A percentile compares a stretch with the other conserved stretches of the same genome.
These are phyloP conservation scores for Smutsia temminckii DNA, from an alignment of 2,797 vertebrate genomes.

Conservation along the genomic window DNA sequence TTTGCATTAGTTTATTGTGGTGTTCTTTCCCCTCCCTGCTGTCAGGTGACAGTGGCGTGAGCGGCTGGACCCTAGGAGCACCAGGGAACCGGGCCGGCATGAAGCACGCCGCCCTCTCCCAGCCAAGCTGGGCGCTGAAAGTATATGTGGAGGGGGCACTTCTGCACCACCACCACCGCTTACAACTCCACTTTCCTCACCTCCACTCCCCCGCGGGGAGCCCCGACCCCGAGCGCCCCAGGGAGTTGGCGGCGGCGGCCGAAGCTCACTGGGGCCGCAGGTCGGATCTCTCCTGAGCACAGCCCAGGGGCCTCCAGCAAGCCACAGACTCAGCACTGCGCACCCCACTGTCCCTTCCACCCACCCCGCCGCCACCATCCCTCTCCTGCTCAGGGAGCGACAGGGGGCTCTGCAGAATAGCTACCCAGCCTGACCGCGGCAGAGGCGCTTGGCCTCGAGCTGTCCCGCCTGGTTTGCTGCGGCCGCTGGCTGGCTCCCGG, in stretches of 20 bases:
- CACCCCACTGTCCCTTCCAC: constrained; percentile 91
- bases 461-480: constrained; percentile 90
- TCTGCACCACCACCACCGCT: constrained; percentile 87
- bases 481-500: constrained; percentile 88
- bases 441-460: constrained; percentile 93
- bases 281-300: constrained; percentile 92
- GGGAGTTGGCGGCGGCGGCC: constrained; percentile 91
- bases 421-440: constrained; percentile 81
- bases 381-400: neutral
- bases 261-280: constrained; percentile 90
- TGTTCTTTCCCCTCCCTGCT: constrained; percentile 83
- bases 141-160: constrained; percentile 92
- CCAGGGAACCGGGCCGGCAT: constrained; percentile 90
- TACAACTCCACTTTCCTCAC: constrained; percentile 92
- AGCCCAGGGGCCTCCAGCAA: constrained; percentile 92
- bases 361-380: neutral
- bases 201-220: constrained; percentile 89
- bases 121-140: constrained; percentile 94
- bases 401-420: neutral
- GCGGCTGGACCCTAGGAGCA: constrained; percentile 93
- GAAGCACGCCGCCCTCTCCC: constrained; percentile 94
- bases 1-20: constrained; percentile 77
- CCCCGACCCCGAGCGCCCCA: constrained; percentile 87
- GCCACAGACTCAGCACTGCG: constrained; percentile 95
- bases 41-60: constrained; percentile 93